These are phyloP conservation scores for Selenia dentaria DNA, from an alignment of 2,888 invertebrate species.

Conservation along the genomic window DNA sequence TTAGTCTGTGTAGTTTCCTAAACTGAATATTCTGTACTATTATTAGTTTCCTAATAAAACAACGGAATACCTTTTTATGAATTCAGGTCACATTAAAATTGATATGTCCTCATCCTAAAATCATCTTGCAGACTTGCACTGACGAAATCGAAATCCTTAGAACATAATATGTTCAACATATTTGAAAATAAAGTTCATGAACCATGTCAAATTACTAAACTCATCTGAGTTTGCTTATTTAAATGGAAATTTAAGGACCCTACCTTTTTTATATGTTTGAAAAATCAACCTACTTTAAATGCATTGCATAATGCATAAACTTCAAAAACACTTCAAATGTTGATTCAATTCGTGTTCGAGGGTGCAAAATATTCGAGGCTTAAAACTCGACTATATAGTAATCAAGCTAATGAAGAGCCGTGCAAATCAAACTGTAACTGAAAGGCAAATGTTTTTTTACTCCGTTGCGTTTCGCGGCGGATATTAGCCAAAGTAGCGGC, in stretches of 20 bases:
- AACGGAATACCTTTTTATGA: no score
- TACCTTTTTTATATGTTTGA: background rate
- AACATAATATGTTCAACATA: no score
- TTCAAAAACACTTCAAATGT: background rate
- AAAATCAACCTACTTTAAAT: background rate
- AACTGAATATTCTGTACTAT: slow-evolving; percentile 22
- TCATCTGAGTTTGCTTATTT: background rate
- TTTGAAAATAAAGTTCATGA: no score
- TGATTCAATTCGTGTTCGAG: background rate
- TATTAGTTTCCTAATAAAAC: no score
- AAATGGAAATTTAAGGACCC: background rate
- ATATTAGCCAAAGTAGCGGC: slow-evolving; percentile 48
- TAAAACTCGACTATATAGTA: slow-evolving; percentile 2
- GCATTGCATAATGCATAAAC: background rate
- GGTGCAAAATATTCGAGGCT: no score
- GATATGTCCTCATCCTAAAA: slow-evolving; percentile 3
- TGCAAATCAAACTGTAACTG: slow-evolving; percentile 8
- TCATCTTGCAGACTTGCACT: background rate
- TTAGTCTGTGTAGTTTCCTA: slow-evolving; percentile 42
- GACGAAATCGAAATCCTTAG: slow-evolving; percentile 8
- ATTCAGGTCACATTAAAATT: slow-evolving; percentile 22
- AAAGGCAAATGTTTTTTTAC: slow-evolving; percentile 17
- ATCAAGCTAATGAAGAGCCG: slow-evolving; percentile 16
- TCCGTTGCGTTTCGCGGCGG: slow-evolving; percentile 35
- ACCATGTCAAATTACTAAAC: no score